These are phyloP conservation scores for Sarcophilus harrisii DNA, from an alignment of 2,797 vertebrate species.

Conservation along the genomic window DNA sequence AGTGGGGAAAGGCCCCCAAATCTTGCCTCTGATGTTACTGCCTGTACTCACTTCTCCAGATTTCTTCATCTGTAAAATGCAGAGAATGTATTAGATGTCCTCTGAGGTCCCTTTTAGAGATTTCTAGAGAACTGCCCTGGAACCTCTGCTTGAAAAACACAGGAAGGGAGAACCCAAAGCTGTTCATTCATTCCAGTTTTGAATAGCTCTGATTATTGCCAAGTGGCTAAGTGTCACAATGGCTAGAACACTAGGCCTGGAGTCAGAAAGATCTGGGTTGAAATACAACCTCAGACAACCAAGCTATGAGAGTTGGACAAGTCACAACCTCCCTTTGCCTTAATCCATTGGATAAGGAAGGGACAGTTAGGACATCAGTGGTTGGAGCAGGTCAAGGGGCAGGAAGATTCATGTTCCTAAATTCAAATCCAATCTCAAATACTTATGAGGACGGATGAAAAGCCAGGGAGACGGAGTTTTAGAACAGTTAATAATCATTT, in stretches of 20 bases:
- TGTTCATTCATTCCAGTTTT: background rate
- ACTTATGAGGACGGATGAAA: background rate
- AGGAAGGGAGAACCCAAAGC: background rate
- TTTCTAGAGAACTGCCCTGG: background rate
- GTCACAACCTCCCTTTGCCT: background rate
- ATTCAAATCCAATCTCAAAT: background rate
- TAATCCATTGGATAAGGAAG: background rate
- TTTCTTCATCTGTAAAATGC: background rate
- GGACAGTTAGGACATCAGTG: background rate
- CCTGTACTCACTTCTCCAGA: background rate
- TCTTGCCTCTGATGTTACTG: background rate
- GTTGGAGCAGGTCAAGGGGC: background rate
- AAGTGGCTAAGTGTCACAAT: background rate
- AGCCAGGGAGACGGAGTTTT: background rate
- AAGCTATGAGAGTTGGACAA: background rate
- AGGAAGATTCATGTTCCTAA: background rate
- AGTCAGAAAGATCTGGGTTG: background rate
- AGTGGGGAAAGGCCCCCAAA: background rate
- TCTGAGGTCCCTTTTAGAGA: background rate
- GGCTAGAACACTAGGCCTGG: background rate
- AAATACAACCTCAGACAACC: background rate
- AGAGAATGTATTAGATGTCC: background rate
- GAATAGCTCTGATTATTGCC: background rate
- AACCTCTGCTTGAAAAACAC: background rate
- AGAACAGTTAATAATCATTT: background rate